Evolutionary conservation across 2,113 vertebrate species (phyloP).

Genomic region (Lates calcarifer): DNA sequence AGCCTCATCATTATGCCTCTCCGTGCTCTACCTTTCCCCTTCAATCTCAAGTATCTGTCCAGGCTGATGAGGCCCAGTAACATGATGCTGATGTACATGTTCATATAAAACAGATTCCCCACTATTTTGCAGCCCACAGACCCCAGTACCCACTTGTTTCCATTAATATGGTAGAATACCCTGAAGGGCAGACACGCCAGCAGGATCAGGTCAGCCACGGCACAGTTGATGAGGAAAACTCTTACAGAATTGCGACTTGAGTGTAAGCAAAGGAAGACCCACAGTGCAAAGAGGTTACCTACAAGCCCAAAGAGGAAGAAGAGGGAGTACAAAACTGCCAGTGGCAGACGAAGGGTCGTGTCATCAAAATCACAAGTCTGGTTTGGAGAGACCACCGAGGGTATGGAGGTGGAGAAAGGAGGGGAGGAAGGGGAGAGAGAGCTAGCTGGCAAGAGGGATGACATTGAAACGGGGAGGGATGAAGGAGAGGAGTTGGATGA

Average conservation of each 20-base stretch:
- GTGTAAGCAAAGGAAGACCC: conserved; percentile 89
- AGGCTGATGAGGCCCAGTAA: conserved; percentile 91
- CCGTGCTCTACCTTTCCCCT: conserved; percentile 71
- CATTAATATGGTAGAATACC: conserved; percentile 84
- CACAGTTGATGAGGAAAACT: conserved; percentile 91
- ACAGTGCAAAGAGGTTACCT: conserved; percentile 90
- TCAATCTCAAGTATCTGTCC: conserved; percentile 89
- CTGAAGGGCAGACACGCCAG: conserved; percentile 91
- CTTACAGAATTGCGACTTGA: conserved; percentile 90
- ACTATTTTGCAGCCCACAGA: conserved; percentile 81
- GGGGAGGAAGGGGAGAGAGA: not conserved
- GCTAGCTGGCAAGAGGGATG: not conserved
- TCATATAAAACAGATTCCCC: conserved; percentile 94
- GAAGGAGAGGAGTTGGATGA: not conserved
- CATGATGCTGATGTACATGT: conserved; percentile 93
- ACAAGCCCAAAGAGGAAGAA: conserved; percentile 89
- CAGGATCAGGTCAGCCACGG: conserved; percentile 89
- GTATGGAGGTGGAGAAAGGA: not conserved
- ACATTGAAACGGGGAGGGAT: not conserved
- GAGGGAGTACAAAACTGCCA: conserved; percentile 84
- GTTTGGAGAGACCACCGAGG: not conserved
- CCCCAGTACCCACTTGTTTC: conserved; percentile 87
- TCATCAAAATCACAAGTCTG: conserved; percentile 78
- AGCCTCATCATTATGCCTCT: conserved; percentile 65
- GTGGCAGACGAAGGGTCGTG: conserved; percentile 75